Percentiles rank a stretch among this genome's conserved stretches.
phyloP scores from a whole-genome alignment of 2,797 vertebrate species.

The Takifugu ocellatus region DNA sequence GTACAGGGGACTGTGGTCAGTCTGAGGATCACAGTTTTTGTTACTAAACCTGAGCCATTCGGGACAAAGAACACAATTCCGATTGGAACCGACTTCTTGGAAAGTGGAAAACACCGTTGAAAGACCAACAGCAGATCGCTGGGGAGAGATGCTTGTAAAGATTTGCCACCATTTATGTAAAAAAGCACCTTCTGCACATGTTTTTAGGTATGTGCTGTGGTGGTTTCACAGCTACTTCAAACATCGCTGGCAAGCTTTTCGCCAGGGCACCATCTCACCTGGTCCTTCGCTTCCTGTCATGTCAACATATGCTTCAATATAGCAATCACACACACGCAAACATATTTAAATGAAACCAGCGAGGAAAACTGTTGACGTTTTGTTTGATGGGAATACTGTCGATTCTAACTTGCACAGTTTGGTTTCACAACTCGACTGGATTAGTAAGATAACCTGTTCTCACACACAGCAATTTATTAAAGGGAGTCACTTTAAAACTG shows the following conservation, averaged over 20 bases:
- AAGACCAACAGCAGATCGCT: constrained; percentile 30
- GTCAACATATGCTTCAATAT: constrained; percentile 29
- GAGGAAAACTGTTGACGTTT: constrained; percentile 15
- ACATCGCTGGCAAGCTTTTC: constrained; percentile 54
- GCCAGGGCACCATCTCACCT: constrained; percentile 35
- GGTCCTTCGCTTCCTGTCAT: constrained; percentile 37
- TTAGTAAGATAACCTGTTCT: constrained; percentile 34
- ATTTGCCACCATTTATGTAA: neutral
- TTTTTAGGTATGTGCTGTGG: constrained; percentile 33
- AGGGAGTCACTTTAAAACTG: constrained; percentile 27
- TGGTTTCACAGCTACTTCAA: constrained; percentile 21
- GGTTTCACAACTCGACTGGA: constrained; percentile 14
- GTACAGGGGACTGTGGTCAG: constrained; percentile 16
- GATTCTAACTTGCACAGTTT: constrained; percentile 27
- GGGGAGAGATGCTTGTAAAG: neutral
- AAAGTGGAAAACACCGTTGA: constrained; percentile 7
- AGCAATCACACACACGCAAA: constrained; percentile 28
- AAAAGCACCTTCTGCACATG: constrained; percentile 23
- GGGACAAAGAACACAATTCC: constrained; percentile 43
- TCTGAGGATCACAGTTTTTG: constrained; percentile 31
- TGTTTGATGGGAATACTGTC: constrained; percentile 27
- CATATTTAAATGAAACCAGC: constrained; percentile 34
- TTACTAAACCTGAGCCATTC: constrained; percentile 60
- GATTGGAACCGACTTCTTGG: constrained; percentile 4
- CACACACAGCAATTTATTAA: constrained; percentile 41